Percentiles rank a stretch among this genome's conserved stretches.
These are phyloP conservation scores for Aurelia aurita DNA, from an alignment of 30 jellyfish, hydroid and myxozoan genomes.

Conservation along the genomic window DNA sequence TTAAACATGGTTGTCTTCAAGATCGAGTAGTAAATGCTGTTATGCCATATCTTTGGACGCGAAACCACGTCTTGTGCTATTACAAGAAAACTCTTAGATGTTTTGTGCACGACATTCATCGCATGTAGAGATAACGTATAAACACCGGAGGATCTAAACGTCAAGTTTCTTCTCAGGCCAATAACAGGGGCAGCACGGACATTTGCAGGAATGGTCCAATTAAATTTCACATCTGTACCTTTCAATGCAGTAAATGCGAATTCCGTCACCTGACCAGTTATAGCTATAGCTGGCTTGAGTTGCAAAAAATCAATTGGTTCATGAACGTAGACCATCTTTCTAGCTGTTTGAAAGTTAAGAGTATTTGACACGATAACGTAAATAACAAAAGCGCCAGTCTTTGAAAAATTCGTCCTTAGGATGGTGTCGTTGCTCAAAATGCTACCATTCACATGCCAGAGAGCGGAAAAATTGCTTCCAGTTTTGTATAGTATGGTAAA, in stretches of 20 bases:
- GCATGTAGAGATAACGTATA: constrained; percentile 16
- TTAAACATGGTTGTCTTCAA: neutral
- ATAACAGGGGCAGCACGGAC: constrained; percentile 2
- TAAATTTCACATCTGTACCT: constrained; percentile 2
- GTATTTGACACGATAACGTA: constrained; percentile 15
- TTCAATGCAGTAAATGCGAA: neutral
- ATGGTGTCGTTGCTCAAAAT: neutral
- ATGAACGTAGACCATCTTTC: constrained; percentile 4
- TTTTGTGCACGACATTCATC: constrained; percentile 5
- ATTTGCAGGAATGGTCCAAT: constrained; percentile 33
- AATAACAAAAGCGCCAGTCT: constrained; percentile 42
- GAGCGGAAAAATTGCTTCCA: constrained; percentile 56
- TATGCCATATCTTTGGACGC: constrained; percentile 1
- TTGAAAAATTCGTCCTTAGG: constrained; percentile 3
- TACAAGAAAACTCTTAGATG: constrained; percentile 8
- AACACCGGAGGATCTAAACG: constrained; percentile 30
- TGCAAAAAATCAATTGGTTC: constrained; percentile 1
- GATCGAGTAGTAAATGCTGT: constrained; percentile 1
- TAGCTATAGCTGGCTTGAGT: constrained; percentile 29
- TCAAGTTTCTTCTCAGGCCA: neutral
- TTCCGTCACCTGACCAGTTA: constrained; percentile 20
- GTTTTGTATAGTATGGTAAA: neutral
- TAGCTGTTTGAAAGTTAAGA: neutral
- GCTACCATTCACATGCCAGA: constrained; percentile 49
- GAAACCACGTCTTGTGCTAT: constrained; percentile 24